Conservation (phyloP, 2,113 vertebrate species). For the Psittacus erithacus region DNA sequence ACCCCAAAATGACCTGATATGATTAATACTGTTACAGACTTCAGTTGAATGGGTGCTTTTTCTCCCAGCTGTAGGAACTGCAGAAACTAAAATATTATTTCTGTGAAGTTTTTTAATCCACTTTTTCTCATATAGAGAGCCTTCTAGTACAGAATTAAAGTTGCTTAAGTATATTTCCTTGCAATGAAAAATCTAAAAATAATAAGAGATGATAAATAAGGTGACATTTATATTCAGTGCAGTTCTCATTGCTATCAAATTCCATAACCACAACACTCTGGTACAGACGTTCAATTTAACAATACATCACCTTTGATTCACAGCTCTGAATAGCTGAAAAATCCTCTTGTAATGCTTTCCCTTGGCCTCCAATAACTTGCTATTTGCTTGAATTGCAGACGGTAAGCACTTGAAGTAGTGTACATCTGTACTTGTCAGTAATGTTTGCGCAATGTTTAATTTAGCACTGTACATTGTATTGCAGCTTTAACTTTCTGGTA, state of each 20-base stretch:
- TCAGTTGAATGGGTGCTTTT: neutral
- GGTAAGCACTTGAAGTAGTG: slow-evolving; percentile 14
- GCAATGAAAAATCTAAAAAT: slow-evolving; percentile 41
- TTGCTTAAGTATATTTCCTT: slow-evolving; percentile 17
- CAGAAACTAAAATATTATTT: neutral
- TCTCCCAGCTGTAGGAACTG: neutral
- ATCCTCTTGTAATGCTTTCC: neutral
- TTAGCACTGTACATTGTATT: neutral
- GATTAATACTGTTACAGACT: neutral
- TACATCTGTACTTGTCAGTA: slow-evolving; percentile 13
- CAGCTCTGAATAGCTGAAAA: slow-evolving; percentile 37
- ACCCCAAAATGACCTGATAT: neutral
- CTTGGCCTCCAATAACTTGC: slow-evolving; percentile 1
- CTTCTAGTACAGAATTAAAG: slow-evolving; percentile 4
- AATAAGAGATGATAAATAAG: slow-evolving; percentile 44
- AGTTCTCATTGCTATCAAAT: slow-evolving; percentile 1
- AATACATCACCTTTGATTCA: slow-evolving; percentile 28
- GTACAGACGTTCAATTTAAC: neutral
- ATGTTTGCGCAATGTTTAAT: slow-evolving; percentile 25
- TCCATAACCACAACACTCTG: neutral
- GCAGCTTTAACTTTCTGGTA: slow-evolving; percentile 20
- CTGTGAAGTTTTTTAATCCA: neutral
- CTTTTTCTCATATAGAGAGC: neutral
- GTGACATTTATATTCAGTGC: slow-evolving; percentile 39
- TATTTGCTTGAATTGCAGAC: slow-evolving; percentile 25